A percentile compares a stretch with the other conserved stretches of the same genome.
These are phyloP conservation scores for Sebastes hopkinsi DNA, from an alignment of 2,797 vertebrate species.

Conservation along the genomic window DNA sequence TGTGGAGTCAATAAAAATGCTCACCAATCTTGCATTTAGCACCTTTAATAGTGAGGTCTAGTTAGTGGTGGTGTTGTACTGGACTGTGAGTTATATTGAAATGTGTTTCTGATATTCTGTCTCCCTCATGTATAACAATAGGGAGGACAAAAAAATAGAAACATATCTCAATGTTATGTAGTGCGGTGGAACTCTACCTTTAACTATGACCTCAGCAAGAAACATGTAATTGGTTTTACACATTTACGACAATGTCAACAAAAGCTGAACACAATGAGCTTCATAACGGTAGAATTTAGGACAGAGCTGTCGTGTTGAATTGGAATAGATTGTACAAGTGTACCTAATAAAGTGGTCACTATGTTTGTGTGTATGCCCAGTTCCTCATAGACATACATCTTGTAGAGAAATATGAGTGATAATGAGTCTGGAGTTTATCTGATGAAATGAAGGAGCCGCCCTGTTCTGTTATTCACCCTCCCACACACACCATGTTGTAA, in stretches of 20 bases:
- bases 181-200: background rate
- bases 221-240: background rate
- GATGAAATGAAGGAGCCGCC: background rate
- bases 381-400: conserved; percentile 1
- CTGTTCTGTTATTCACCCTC: background rate
- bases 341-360: background rate
- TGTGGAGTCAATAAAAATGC: too few relatives aligned
- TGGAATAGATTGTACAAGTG: background rate
- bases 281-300: background rate
- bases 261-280: background rate
- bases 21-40: too few relatives aligned
- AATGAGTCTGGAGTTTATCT: conserved; percentile 18
- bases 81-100: background rate
- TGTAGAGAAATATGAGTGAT: conserved; percentile 1
- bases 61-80: background rate
- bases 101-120: background rate
- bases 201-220: background rate
- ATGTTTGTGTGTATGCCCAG: background rate
- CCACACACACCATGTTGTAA: background rate
- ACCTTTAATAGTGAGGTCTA: background rate
- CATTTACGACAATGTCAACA: too few relatives aligned
- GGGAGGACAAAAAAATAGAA: background rate
- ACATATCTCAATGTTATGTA: background rate
- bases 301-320: background rate
- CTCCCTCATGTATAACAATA: background rate